Evolutionary conservation across 2,113 vertebrate species (phyloP), one percentile per base, ranked within the genome.

Genomic region (Antigone vipio): DNA sequence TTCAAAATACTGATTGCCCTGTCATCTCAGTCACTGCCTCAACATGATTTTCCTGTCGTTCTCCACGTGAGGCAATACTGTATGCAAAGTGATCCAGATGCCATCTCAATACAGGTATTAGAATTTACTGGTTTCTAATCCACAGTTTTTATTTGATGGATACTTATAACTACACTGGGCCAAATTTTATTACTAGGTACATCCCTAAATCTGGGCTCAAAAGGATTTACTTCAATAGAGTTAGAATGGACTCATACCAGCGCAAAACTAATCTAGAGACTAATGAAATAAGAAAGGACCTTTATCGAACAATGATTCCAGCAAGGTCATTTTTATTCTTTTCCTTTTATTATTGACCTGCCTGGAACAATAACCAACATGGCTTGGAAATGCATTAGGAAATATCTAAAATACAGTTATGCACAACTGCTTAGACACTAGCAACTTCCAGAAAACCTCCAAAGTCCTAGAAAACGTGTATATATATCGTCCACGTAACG

Each of bases 271-370:
- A 95, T 87, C 69, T 85, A 64, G 42, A 92, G 42, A 79, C 42
- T 55, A 67, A 88, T 59, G 29, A 85, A 88, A 86, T 84, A 88
- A 74, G 72, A 92, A 92, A 79, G 75, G 22, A 80, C 13, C 55
- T 88, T 93, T 83, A 93, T 58, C 67, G 90, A 93, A 79, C n/a
- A 82, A 64, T 5, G 16, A 78, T 84, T 85, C 67, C n/a, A 89
- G 63, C 88, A 95, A 92, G 53, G 40, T 92, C 2, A 79, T 80
- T 91, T 93, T 95, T 88, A 77, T 75, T 93, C 64, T 79, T 94
- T 92, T 88, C 60, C 30, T 82, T 92, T 82, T 82, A 55, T 68
- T 90, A 92, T 20, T 94, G 92, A 90, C 49, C 53, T 86, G 55
- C 50, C 73, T 88, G 68, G 52, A 93, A 88, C 73, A 88, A 64